Percentiles rank a stretch among this genome's conserved stretches.
Evolutionary conservation across 2,797 vertebrate genomes (phyloP).

Genomic region (Lagorchestes hirsutus): DNA sequence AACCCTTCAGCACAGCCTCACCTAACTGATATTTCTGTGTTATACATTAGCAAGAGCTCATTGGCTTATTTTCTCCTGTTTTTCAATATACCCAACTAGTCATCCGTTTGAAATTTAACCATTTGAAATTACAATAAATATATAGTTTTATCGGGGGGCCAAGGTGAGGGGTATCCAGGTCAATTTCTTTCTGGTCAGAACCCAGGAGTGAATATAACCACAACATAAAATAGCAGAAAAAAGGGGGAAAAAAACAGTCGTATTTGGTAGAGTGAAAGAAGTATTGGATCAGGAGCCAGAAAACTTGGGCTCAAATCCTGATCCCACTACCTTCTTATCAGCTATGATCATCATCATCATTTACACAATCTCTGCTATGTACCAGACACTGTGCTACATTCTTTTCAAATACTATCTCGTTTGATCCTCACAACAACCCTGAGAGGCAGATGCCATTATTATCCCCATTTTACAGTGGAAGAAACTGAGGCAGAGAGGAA

Average conservation of each 20-base stretch:
- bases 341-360: neutral
- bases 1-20: neutral
- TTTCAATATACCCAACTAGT: neutral
- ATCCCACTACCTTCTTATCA: fast-evolving
- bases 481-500: neutral
- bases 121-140: neutral
- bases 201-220: neutral
- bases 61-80: neutral
- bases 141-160: neutral
- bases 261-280: neutral
- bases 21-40: neutral
- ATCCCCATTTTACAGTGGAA: neutral
- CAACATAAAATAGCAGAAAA: neutral
- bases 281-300: neutral
- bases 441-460: neutral
- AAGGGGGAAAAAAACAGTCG: neutral
- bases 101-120: neutral
- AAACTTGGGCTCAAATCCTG: neutral
- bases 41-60: neutral
- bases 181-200: no score
- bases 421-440: neutral
- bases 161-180: no score
- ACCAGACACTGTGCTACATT: neutral
- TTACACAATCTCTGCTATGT: neutral
- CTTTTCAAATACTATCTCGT: neutral